Evolutionary conservation across 1,140 invertebrate genomes (phyloP).

Genomic region (Mercenaria mercenaria): DNA sequence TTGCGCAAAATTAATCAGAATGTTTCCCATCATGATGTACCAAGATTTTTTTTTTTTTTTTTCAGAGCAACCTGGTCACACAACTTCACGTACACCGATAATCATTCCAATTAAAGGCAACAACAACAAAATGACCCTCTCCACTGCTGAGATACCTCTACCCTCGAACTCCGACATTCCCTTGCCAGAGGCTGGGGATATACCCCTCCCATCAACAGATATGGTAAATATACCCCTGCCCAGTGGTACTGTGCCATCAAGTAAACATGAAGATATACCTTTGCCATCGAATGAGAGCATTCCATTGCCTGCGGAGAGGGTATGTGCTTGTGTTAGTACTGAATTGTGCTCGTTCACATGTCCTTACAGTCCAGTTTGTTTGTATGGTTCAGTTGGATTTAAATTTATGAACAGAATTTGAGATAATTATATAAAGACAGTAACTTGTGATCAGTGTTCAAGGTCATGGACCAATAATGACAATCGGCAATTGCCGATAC

Average conservation of each 20-base stretch:
- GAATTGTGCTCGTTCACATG: not conserved
- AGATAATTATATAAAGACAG: too few relatives aligned
- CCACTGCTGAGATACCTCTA: not conserved
- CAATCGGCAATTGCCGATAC: too few relatives aligned
- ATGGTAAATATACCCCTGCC: constrained; percentile 56
- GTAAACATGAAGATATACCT: constrained; percentile 53
- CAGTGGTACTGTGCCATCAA: not conserved
- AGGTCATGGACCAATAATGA: too few relatives aligned
- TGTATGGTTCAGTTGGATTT: too few relatives aligned
- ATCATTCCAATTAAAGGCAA: not conserved
- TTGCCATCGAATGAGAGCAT: constrained; percentile 37
- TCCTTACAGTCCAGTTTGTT: not conserved
- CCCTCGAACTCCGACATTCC: constrained; percentile 35
- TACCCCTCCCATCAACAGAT: constrained; percentile 46
- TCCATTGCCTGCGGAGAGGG: constrained; percentile 55
- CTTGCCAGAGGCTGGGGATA: constrained; percentile 18
- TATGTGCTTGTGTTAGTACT: not conserved
- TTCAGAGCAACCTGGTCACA: not conserved
- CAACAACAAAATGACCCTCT: constrained; percentile 8
- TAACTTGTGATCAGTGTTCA: too few relatives aligned
- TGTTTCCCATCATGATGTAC: too few relatives aligned
- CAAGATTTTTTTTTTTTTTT: not conserved
- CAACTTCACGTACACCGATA: not conserved
- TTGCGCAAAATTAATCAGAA: too few relatives aligned
- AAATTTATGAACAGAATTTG: too few relatives aligned